Evolutionary conservation across 30 jellyfish, hydroid and myxozoan genomes (phyloP).

Genomic region (Turritopsis rubra): DNA sequence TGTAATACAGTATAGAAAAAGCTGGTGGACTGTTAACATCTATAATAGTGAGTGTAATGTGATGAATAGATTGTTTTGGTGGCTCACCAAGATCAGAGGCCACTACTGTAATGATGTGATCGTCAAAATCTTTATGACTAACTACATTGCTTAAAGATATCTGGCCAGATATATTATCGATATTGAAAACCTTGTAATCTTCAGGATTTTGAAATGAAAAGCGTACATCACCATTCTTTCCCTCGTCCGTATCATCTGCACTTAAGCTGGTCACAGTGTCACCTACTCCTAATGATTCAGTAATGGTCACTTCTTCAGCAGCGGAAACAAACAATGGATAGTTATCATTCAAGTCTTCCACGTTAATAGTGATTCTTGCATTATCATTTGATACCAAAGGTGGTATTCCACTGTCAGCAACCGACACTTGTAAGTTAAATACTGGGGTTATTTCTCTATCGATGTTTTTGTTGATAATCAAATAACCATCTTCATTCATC

Average conservation of each 20-base stretch:
- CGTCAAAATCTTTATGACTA: constrained; percentile 32
- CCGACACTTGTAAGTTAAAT: not conserved
- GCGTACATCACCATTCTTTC: constrained; percentile 45
- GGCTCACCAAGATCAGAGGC: constrained; percentile 44
- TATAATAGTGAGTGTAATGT: not conserved
- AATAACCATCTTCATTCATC: not conserved
- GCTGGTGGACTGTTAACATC: constrained; percentile 21
- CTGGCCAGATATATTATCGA: constrained; percentile 45
- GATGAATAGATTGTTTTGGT: constrained; percentile 8
- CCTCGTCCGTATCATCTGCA: constrained; percentile 54
- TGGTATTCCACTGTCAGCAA: constrained; percentile 20
- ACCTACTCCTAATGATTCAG: constrained; percentile 33
- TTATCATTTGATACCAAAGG: not conserved
- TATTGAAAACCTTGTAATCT: constrained; percentile 7
- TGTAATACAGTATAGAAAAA: not conserved
- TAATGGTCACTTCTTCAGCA: constrained; percentile 29
- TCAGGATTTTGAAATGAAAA: constrained; percentile 39
- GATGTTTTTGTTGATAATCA: not conserved
- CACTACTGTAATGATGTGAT: constrained; percentile 25
- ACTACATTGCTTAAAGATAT: constrained; percentile 8
- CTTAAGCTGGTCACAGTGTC: constrained; percentile 23
- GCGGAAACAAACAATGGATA: constrained; percentile 2
- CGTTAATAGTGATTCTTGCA: not conserved
- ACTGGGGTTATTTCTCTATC: not conserved
- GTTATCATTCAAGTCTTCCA: constrained; percentile 23